Conservation (phyloP, 2,888 invertebrate genomes). For the Agrilus mali region DNA sequence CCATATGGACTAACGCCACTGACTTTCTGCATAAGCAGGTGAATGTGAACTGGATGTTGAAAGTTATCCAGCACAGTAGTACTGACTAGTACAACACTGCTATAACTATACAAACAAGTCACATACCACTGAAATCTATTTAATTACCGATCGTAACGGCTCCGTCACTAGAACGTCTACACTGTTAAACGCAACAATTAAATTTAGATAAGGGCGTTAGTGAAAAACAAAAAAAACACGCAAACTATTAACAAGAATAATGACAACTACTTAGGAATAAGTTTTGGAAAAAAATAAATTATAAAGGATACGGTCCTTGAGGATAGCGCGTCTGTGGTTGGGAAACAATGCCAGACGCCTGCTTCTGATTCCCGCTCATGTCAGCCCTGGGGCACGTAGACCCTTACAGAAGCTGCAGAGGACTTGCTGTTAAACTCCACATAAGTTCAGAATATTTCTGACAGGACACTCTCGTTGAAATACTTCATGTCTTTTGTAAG, state of each 20-base stretch:
- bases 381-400: conserved; percentile 47
- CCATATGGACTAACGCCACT: conserved; percentile 23
- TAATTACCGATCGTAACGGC: conserved; percentile 6
- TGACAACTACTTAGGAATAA: conserved; percentile 2
- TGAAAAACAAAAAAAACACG: conserved; percentile 6
- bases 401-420: conserved; percentile 49
- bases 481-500: conserved; percentile 20
- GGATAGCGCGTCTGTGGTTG: conserved; percentile 43
- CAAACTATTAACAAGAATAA: conserved; percentile 4
- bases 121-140: conserved; percentile 13
- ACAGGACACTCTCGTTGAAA: conserved; percentile 25
- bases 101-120: conserved; percentile 9
- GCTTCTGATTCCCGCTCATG: conserved; percentile 56
- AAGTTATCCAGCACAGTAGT: conserved; percentile 24
- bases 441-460: conserved; percentile 32
- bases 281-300: conserved; percentile 5
- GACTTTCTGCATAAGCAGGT: conserved; percentile 24
- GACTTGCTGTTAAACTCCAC: conserved; percentile 28
- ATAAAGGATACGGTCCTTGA: conserved; percentile 46
- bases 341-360: conserved; percentile 47
- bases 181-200: conserved; percentile 5
- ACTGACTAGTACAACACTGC: conserved; percentile 19
- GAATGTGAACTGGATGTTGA: conserved; percentile 28
- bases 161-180: no score
- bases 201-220: conserved; percentile 1